Evolutionary conservation across 2,888 invertebrate species (phyloP).

Genomic region (Apantesis nais): DNA sequence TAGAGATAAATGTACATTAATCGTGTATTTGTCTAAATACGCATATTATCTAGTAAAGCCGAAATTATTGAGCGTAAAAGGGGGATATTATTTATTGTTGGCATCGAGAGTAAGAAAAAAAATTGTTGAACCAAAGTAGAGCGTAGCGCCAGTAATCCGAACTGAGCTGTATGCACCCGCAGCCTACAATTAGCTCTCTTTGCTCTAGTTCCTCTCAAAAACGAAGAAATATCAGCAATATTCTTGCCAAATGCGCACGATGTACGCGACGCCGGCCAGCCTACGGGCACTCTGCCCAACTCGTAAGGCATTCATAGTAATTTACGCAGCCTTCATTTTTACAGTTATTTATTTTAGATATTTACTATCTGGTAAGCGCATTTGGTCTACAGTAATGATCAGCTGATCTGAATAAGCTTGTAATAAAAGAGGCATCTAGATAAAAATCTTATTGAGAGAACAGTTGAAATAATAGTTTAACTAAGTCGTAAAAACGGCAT

Average conservation of each 20-base stretch:
- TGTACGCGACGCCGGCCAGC: slow-evolving; percentile 43
- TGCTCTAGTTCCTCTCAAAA: slow-evolving; percentile 51
- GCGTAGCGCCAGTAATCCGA: slow-evolving; percentile 47
- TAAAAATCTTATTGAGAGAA: slow-evolving; percentile 64
- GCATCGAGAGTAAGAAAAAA: not conserved
- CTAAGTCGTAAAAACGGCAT: slow-evolving; percentile 70
- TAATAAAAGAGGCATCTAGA: slow-evolving; percentile 64
- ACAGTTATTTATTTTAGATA: slow-evolving; percentile 48
- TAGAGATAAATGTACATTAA: not conserved
- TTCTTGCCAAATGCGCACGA: slow-evolving; percentile 58
- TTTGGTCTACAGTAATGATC: slow-evolving; percentile 48
- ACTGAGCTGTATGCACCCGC: slow-evolving; percentile 36
- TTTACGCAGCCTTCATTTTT: slow-evolving; percentile 32
- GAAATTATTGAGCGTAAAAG: not conserved
- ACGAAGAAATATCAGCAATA: slow-evolving; percentile 56
- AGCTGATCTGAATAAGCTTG: slow-evolving; percentile 56
- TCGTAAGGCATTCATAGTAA: slow-evolving; percentile 31
- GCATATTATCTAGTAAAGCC: not conserved
- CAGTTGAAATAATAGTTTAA: slow-evolving; percentile 70
- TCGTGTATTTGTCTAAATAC: not conserved
- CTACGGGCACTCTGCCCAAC: slow-evolving; percentile 57
- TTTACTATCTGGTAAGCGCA: slow-evolving; percentile 45
- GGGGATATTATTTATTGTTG: not conserved
- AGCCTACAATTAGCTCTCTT: slow-evolving; percentile 59
- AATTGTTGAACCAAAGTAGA: not conserved